Evolutionary conservation across 1,140 invertebrate species (phyloP), one percentile per base, ranked within the genome.

Genomic region (Mizuhopecten yessoensis): DNA sequence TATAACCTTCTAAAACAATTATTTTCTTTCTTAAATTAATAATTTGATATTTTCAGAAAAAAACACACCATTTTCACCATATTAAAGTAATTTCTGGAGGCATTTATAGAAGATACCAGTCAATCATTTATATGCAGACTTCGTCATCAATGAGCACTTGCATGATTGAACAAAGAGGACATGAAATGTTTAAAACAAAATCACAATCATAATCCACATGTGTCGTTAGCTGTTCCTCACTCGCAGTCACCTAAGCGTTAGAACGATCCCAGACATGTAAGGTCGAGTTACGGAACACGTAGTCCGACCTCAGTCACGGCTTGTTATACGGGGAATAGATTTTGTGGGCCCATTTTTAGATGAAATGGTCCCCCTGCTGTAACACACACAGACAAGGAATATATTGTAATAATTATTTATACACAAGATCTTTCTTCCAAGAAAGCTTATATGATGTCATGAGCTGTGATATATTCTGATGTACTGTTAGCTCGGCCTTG

Each of bases 401-500:
- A 75, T 75, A 75, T 75, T 75, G 57, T 75, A 75, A 75, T 75
- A 75, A 75, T 75, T 75, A 75, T 75, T 75, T 75, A 75, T 75
- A 75, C 57, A 75, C 57, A 75, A 75, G 57, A 75, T 75, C 57
- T 75, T 75, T 75, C 57, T 75, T 75, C 57, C 57, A 29, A 75
- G 57, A 75, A 75, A 75, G 57, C 57, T n/a, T 29, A 75, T 75
- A 75, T 9, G n/a, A 75, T 75, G 57, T 75, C 57, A 75, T 75
- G 57, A 29, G 57, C 57, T 29, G 57, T 75, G 57, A 75, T 75
- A 75, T 75, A 75, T 75, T 75, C 57, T 75, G 57, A 75, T 75
- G 57, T 75, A 29, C 17, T 29, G 42, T 45, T 75, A 5, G 9
- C 23, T 75, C 17, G n/a, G 17, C 57, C 57, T 75, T 29, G 57